These are phyloP conservation scores for Eupithecia insigniata DNA, from an alignment of 2,888 invertebrate species.

Conservation along the genomic window DNA sequence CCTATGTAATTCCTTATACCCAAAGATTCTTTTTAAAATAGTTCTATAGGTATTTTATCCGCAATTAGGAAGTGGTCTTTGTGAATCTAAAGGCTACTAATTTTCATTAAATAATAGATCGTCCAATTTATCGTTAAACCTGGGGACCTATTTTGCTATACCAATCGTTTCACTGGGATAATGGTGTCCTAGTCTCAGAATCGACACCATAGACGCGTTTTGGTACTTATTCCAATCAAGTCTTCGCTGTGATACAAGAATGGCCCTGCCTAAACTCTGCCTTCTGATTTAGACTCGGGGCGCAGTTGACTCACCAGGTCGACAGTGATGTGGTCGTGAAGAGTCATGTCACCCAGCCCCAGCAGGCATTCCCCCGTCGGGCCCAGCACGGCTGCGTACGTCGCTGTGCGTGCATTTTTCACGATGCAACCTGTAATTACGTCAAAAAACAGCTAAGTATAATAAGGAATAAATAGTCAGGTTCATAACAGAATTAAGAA, in stretches of 20 bases:
- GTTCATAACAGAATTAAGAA: too few species aligned
- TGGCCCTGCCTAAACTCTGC: neutral
- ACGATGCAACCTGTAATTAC: constrained; percentile 64
- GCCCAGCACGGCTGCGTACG: constrained; percentile 91
- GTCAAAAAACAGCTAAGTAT: neutral
- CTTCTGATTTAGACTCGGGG: neutral
- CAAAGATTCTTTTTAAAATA: too few species aligned
- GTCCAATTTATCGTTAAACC: too few species aligned
- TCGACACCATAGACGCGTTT: neutral
- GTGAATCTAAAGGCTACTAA: neutral
- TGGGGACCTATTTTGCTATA: neutral
- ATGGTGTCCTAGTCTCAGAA: neutral
- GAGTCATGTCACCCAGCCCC: constrained; percentile 93
- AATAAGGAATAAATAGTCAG: too few species aligned
- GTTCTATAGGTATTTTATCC: too few species aligned
- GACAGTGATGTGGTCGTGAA: constrained; percentile 88
- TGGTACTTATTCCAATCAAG: too few species aligned
- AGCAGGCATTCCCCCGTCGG: constrained; percentile 90
- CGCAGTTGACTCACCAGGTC: constrained; percentile 79
- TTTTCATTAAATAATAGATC: neutral
- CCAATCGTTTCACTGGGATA: neutral
- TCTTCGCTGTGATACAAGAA: neutral
- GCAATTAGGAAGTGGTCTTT: too few species aligned
- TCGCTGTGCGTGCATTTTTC: constrained; percentile 84
- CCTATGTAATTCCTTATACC: too few species aligned